phyloP scores from a whole-genome alignment of 1,140 invertebrate species.

The Ceratoteleas bidentatus region DNA sequence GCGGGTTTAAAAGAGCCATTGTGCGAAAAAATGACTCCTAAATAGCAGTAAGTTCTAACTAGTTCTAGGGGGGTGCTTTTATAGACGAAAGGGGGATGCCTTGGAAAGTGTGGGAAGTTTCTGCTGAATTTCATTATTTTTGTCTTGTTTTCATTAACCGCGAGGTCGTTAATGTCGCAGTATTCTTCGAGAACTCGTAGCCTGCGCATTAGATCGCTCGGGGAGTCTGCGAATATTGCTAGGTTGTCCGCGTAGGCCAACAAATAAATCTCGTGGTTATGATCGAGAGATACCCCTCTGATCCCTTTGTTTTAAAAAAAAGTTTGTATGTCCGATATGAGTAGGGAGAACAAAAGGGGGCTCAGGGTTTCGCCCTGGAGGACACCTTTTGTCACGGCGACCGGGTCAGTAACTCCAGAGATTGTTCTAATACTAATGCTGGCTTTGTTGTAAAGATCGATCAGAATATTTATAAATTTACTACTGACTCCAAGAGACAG shows the following conservation, averaged over 20 bases:
- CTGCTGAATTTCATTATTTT: background rate
- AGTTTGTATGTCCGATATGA: background rate
- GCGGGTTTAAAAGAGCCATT: no score
- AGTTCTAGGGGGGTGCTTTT: no score
- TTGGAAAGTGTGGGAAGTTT: background rate
- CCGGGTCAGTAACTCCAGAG: background rate
- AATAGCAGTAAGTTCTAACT: no score
- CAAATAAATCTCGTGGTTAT: no score
- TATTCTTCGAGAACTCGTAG: background rate
- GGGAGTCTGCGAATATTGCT: background rate
- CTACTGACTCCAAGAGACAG: background rate
- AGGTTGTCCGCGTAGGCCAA: no score
- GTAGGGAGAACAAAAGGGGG: conserved; percentile 1
- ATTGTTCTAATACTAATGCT: background rate
- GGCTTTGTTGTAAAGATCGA: background rate
- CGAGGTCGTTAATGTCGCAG: background rate
- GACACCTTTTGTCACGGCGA: background rate
- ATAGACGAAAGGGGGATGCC: no score
- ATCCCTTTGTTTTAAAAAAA: background rate
- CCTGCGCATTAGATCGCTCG: background rate
- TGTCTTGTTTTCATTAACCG: background rate
- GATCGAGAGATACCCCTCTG: no score
- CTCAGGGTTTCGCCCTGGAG: background rate
- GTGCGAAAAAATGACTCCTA: no score
- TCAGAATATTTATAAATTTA: background rate